phyloP scores from a whole-genome alignment of 2,113 vertebrate species.

The Alaudala cheleensis region DNA sequence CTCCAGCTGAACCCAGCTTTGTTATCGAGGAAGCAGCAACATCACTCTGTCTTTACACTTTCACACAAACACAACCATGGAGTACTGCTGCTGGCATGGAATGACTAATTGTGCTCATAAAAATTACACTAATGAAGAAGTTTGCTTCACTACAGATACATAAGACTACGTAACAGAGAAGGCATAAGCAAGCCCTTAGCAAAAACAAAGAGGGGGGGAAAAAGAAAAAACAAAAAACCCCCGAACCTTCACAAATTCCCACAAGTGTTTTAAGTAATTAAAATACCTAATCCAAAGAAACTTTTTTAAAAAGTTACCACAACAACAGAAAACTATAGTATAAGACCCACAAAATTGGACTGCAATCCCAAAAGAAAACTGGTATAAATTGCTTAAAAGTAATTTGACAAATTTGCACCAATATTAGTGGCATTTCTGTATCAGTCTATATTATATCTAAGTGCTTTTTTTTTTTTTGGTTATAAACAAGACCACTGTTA shows the following conservation, averaged over 20 bases:
- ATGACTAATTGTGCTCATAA: not conserved
- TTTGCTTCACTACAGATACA: not conserved
- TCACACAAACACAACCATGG: not conserved
- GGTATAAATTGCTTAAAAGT: not conserved
- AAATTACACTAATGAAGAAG: not conserved
- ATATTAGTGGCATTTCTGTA: not conserved
- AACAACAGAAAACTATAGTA: not conserved
- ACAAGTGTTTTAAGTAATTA: not conserved
- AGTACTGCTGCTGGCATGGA: not conserved
- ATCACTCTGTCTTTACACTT: not conserved
- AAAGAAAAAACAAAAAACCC: rapidly evolving
- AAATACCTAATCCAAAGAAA: not conserved
- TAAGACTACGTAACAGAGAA: not conserved
- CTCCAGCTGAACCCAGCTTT: not conserved
- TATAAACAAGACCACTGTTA: not conserved
- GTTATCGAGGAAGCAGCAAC: not conserved
- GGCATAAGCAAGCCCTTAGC: not conserved
- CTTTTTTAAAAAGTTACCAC: not conserved
- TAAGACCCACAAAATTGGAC: not conserved
- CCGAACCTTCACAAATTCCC: not conserved
- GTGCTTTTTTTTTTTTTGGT: not conserved
- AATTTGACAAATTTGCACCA: not conserved
- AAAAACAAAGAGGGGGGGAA: rapidly evolving
- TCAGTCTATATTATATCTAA: not conserved
- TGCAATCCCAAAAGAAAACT: not conserved